A percentile compares a stretch with the other conserved stretches of the same genome.
phyloP scores from a whole-genome alignment of 1,140 invertebrate species.

The Musca domestica region DNA sequence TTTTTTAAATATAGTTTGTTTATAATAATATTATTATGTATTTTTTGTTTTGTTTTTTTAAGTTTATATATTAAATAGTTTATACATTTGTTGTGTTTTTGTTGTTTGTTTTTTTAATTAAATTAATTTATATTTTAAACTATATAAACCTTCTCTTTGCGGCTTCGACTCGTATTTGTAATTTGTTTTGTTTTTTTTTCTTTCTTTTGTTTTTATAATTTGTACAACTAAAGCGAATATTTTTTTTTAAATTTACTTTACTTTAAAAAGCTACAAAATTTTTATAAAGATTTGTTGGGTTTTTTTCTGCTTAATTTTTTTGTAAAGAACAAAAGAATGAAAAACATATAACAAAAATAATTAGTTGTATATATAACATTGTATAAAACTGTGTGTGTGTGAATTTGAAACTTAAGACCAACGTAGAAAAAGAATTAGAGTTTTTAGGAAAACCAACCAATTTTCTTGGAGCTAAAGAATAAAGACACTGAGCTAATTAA shows the following conservation, averaged over 20 bases:
- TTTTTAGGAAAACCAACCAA: background rate
- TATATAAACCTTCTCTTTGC: constrained; percentile 8
- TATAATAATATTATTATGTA: constrained; percentile 15
- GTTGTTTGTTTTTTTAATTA: constrained; percentile 4
- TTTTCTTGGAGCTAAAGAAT: background rate
- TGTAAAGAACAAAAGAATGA: background rate
- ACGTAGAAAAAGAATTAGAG: background rate
- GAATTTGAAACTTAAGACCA: background rate
- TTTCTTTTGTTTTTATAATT: background rate
- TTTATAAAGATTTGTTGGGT: constrained; percentile 3
- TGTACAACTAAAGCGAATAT: constrained; percentile 18
- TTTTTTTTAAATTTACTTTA: background rate
- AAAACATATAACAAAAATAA: constrained; percentile 3
- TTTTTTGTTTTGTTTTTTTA: background rate
- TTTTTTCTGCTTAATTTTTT: background rate
- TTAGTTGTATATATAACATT: constrained; percentile 11
- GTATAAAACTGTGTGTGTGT: constrained; percentile 4
- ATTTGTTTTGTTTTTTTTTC: background rate
- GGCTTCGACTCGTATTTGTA: background rate
- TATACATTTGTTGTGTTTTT: background rate
- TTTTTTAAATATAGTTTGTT: constrained; percentile 17
- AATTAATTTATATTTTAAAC: constrained; percentile 14
- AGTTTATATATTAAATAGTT: constrained; percentile 3
- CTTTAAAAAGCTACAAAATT: constrained; percentile 18
- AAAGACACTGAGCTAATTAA: background rate